Evolutionary conservation across 2,888 invertebrate species (phyloP), one percentile per base, ranked within the genome.

Genomic region (Physocephala rufipes): DNA sequence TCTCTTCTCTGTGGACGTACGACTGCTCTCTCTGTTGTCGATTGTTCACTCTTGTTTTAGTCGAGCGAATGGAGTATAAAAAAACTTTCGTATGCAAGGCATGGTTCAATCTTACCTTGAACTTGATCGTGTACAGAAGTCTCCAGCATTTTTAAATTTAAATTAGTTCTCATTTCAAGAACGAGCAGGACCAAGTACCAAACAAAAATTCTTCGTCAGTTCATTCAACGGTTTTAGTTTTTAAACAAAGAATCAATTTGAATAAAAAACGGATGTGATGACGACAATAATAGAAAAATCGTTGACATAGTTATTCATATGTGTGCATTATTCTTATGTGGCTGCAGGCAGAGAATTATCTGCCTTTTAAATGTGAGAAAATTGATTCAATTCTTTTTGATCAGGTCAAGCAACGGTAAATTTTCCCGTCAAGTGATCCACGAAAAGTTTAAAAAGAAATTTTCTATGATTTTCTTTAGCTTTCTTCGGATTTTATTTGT

Each of bases 81-180:
- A 85, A 82, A 84, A 84, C 84, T 85, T 85, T 81, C 79, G 81
- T 82, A 84, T 84, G 82, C 84, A 78, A 81, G 84, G 82, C 84
- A 83, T 82, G 84, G 83, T 79, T 85, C 79, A 85, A 85, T 81
- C 81, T 82, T 85, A 85, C 86, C 85, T 85, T 85, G 85, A 85
- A 85, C 85, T 85, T 85, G 85, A 79, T 82, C 79, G 82, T 77
- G 82, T 74, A 72, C 74, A 78, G 79, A 82, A 36, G n/a, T 43
- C 9, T 36, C 36, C 61, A 61, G 67, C 67, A n/a, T 59, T 59
- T 69, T 72, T 65, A 72, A 70, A 72, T 70, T 72, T 24, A 72
- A 63, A 47, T 72, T 58, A 55, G 26, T 67, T 13, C 26, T 19
- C 43, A 13, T 36, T 9, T 36, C 36, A 36, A 36, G 36, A 36